phyloP scores from a whole-genome alignment of 2,113 vertebrate genomes.

The Cettia cetti region DNA sequence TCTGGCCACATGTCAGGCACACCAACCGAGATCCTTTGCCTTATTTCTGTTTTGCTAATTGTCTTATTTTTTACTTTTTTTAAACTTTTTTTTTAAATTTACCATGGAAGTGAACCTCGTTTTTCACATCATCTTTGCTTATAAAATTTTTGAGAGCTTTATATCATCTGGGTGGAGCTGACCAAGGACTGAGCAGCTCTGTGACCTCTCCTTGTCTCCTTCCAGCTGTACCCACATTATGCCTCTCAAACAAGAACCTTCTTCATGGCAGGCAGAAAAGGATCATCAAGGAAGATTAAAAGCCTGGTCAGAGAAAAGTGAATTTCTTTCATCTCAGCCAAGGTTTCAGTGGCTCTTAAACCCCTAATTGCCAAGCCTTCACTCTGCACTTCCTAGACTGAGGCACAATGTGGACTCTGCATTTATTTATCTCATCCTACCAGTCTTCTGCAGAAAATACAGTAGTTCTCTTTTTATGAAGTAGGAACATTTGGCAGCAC shows the following conservation, averaged over 20 bases:
- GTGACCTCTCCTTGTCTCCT: not conserved
- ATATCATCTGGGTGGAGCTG: not conserved
- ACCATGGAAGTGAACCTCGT: no score
- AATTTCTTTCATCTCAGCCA: conserved; percentile 24
- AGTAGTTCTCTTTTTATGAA: not conserved
- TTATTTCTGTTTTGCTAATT: no score
- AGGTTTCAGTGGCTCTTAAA: conserved; percentile 13
- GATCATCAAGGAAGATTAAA: conserved; percentile 35
- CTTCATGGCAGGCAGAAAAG: conserved; percentile 4
- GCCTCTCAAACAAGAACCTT: not conserved
- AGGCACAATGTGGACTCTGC: not conserved
- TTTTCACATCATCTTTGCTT: not conserved
- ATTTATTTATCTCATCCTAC: not conserved
- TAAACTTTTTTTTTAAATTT: no score
- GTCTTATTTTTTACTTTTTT: no score
- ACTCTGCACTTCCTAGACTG: not conserved
- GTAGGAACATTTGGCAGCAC: conserved; percentile 5
- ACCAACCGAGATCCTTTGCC: no score
- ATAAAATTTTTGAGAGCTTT: not conserved
- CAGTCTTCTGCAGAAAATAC: not conserved
- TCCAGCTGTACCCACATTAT: not conserved
- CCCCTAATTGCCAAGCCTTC: not conserved
- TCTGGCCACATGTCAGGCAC: no score
- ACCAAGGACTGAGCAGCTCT: not conserved
- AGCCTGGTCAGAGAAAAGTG: conserved; percentile 3